phyloP scores from a whole-genome alignment of 2,113 vertebrate genomes.

The Malurus alboscapulatus region DNA sequence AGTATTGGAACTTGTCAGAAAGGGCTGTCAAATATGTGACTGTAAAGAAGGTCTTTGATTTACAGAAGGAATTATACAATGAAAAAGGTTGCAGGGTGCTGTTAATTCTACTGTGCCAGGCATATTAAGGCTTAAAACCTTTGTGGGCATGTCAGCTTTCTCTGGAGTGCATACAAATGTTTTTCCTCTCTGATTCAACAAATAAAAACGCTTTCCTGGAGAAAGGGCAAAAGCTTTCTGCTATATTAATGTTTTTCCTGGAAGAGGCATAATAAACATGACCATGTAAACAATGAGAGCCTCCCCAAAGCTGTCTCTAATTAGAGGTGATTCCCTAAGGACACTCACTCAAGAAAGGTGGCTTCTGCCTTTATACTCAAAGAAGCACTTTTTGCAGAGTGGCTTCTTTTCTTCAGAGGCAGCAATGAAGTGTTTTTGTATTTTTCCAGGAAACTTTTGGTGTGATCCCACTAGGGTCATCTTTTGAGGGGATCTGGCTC shows the following conservation, averaged over 20 bases:
- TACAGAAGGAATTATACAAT: constrained; percentile 64
- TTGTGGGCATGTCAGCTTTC: constrained; percentile 36
- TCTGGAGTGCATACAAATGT: constrained; percentile 17
- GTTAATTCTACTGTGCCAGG: constrained; percentile 41
- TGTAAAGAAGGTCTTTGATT: constrained; percentile 68
- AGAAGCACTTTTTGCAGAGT: neutral
- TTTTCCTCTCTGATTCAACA: constrained; percentile 1
- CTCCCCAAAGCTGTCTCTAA: neutral
- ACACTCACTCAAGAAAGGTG: neutral
- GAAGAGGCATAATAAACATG: constrained; percentile 23
- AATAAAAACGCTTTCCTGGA: neutral
- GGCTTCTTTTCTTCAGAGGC: neutral
- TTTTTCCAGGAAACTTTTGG: neutral
- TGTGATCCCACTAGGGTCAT: neutral
- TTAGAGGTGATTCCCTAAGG: neutral
- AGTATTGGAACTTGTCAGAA: constrained; percentile 68
- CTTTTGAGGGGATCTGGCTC: neutral
- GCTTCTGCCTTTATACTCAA: constrained; percentile 2
- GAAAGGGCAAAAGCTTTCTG: neutral
- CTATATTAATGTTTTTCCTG: neutral
- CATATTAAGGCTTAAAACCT: constrained; percentile 26
- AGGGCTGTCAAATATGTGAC: constrained; percentile 56
- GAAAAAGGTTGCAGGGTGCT: constrained; percentile 54
- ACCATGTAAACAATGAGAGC: neutral
- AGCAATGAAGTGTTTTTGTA: neutral